Conservation (phyloP, 2,888 invertebrate genomes). For the Heliconius cydno region DNA sequence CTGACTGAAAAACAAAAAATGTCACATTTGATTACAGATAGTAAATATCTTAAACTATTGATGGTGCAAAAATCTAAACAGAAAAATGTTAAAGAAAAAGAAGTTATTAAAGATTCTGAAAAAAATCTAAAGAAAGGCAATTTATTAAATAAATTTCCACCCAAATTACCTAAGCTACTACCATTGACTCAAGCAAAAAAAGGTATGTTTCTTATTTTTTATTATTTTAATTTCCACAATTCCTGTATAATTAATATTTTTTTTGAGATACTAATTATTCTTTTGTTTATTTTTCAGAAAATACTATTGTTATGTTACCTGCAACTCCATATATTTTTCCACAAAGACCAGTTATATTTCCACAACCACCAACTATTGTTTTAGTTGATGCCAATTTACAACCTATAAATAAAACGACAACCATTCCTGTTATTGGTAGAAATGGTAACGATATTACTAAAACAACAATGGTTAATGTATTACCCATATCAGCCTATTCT, state of each 20-base stretch:
- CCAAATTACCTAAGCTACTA: slow-evolving; percentile 65
- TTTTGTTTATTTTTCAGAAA: slow-evolving; percentile 62
- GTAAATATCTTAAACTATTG: slow-evolving; percentile 62
- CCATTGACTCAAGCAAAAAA: slow-evolving; percentile 66
- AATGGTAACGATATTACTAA: slow-evolving; percentile 72
- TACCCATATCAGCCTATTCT: slow-evolving; percentile 80
- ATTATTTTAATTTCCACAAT: neutral
- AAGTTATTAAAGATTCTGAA: slow-evolving; percentile 44
- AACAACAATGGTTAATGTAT: slow-evolving; percentile 79
- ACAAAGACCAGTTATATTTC: slow-evolving; percentile 73
- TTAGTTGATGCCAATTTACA: slow-evolving; percentile 71
- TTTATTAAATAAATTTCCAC: slow-evolving; percentile 47
- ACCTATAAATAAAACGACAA: slow-evolving; percentile 62
- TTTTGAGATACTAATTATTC: neutral
- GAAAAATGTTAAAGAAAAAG: slow-evolving; percentile 46
- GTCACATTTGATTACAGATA: slow-evolving; percentile 62
- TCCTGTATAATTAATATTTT: neutral
- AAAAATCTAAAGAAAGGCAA: slow-evolving; percentile 48
- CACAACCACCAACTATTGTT: slow-evolving; percentile 72
- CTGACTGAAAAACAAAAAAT: neutral
- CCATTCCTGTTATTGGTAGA: slow-evolving; percentile 66
- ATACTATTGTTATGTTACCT: slow-evolving; percentile 73
- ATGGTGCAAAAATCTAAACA: slow-evolving; percentile 63
- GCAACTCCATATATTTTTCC: slow-evolving; percentile 76
- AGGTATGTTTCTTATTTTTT: slow-evolving; percentile 54